Evolutionary conservation across 1,140 invertebrate species (phyloP).

Genomic region (Oscheius sp.): DNA sequence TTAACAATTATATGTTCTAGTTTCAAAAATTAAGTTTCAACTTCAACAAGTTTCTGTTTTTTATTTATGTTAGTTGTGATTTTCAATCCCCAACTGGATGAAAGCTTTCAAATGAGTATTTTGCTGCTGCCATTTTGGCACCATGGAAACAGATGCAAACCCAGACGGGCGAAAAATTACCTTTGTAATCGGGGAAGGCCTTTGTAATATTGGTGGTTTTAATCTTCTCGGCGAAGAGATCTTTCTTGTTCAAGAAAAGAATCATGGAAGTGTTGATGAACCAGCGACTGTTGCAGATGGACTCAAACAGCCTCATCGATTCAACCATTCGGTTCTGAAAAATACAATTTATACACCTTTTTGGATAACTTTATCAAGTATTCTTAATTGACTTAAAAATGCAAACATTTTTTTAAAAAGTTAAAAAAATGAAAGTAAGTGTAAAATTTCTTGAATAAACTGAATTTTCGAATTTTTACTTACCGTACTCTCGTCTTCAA

Average conservation of each 20-base stretch:
- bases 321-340: constrained; percentile 65
- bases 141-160: too few species aligned
- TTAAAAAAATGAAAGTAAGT: not conserved
- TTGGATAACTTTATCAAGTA: not conserved
- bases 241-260: constrained; percentile 64
- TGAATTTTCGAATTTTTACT: too few species aligned
- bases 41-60: too few species aligned
- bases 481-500: constrained; percentile 61
- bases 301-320: constrained; percentile 63
- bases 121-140: too few species aligned
- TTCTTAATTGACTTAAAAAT: constrained; percentile 19
- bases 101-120: too few species aligned
- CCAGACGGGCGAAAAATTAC: constrained; percentile 64
- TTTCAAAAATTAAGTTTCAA: too few species aligned
- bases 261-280: constrained; percentile 64
- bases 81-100: too few species aligned
- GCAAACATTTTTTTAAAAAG: too few species aligned
- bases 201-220: constrained; percentile 64
- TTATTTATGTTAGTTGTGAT: too few species aligned
- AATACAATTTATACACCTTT: not conserved
- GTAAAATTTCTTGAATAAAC: not conserved
- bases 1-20: too few species aligned
- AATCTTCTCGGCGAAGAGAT: constrained; percentile 67
- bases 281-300: constrained; percentile 65
- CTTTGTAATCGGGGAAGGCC: constrained; percentile 68